Base-by-base conservation (phyloP, 1,140 invertebrate species). In the Heliconius hermathena region DNA sequence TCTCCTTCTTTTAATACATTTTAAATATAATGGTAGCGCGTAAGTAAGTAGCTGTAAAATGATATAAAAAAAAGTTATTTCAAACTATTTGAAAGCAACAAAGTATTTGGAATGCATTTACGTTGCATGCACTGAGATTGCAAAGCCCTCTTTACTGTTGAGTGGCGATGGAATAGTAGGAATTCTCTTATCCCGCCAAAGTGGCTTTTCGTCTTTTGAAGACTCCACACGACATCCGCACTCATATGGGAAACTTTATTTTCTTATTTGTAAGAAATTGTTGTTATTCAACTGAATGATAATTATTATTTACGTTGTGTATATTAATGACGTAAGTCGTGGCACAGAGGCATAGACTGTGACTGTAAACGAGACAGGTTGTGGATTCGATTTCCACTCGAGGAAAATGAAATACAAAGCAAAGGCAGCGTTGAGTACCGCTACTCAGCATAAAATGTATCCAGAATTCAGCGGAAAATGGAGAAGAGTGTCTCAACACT, bases 181-280 rank as follows among this genome's bases (percentile, higher is more conserved):
- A 66, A 66, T 66, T 66, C 57, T 66, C 57, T 66, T 66, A 66
- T 66, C 22, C 57, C 22, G 11, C 57, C 57, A 29, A 26, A 66
- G 57, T 66, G 57, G 57, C 57, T 66, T 66, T 66, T 29, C 57
- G 57, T 66, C 57, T 66, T 66, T 66, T 66, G 22, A 66, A 66
- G 57, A 13, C 57, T 66, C 57, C 57, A 66, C 57, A 66, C 57
- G 57, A 66, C 57, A 66, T 13, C 57, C 57, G n/a, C 57, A 60
- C 54, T 60, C n/a, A 16, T 26, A 66, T 26, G 26, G 2, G 4
- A 66, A 66, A 66, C 1, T 66, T 66, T 26, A 66, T 22, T 66
- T 66, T 66, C 11, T 26, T 66, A 60, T 9, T 57, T 57, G 3
- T 20, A 57, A 2, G 2, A 57, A 57, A n/a, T 11, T 57, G n/a